These are phyloP conservation scores for Dicrurus megarhynchus DNA, from an alignment of 2,113 vertebrate species.

Conservation along the genomic window DNA sequence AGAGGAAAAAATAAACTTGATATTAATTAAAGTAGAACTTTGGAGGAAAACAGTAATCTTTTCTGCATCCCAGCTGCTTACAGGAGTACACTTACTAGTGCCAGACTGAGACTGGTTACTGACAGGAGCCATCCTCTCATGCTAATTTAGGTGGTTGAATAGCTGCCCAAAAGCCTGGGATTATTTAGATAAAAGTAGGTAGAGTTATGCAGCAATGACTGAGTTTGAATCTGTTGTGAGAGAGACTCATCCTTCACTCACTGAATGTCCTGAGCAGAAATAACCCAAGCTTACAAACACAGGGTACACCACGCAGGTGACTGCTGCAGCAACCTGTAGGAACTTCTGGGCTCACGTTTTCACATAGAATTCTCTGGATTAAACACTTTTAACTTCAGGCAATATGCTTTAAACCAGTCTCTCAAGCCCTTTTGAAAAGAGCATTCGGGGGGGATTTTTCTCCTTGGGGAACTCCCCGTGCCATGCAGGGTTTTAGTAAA, in stretches of 20 bases:
- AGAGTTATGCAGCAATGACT: neutral
- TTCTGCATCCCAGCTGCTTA: neutral
- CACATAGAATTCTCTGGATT: neutral
- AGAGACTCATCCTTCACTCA: neutral
- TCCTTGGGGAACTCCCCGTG: neutral
- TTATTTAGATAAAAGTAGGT: conserved; percentile 36
- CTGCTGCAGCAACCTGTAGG: neutral
- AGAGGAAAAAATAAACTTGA: neutral
- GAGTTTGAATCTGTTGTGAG: conserved; percentile 41
- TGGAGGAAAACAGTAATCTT: neutral
- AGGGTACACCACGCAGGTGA: neutral
- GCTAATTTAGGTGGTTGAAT: conserved; percentile 38
- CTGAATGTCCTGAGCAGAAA: conserved; percentile 26
- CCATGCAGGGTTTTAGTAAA: neutral
- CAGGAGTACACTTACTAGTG: neutral
- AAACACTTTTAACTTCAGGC: neutral
- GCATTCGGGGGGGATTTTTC: neutral
- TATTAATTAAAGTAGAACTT: neutral
- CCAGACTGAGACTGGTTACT: neutral
- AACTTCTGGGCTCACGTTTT: neutral
- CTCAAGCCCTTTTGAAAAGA: neutral
- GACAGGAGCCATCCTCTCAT: neutral
- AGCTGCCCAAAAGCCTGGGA: neutral
- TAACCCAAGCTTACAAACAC: neutral
- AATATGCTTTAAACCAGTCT: neutral